A percentile compares a stretch with the other conserved stretches of the same genome.
Conservation (phyloP, 1,140 invertebrate species). For the Tyrophagus putrescentiae region DNA sequence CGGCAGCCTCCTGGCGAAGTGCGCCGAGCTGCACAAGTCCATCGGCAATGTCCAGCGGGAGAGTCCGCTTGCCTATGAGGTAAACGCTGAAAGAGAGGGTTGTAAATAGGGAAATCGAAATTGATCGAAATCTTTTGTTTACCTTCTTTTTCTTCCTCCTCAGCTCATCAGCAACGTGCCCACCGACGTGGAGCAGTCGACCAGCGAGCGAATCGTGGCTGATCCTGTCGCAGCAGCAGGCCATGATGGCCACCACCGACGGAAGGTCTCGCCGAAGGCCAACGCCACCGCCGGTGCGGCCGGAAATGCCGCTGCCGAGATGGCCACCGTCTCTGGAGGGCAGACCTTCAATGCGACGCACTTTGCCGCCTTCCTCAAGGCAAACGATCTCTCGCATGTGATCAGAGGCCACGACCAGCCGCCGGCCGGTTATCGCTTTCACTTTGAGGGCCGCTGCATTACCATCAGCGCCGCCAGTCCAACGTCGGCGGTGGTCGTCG, state of each 20-base stretch:
- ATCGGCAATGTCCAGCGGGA: background rate
- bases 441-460: slow-evolving; percentile 45
- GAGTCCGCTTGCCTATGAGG: slow-evolving; percentile 1
- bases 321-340: background rate
- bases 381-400: slow-evolving; percentile 49
- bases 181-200: background rate
- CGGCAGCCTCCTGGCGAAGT: background rate
- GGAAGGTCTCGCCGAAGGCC: background rate
- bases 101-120: background rate
- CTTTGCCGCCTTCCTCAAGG: slow-evolving; percentile 39
- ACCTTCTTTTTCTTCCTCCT: background rate
- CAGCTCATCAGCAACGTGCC: background rate
- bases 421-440: slow-evolving; percentile 29
- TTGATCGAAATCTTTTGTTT: background rate
- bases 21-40: background rate
- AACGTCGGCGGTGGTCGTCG: too few relatives aligned
- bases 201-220: background rate
- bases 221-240: background rate
- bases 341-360: background rate
- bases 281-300: background rate
- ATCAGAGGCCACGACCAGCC: slow-evolving; percentile 56
- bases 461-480: too few relatives aligned
- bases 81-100: background rate
- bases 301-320: background rate
- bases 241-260: background rate